Conservation (phyloP, 2,113 vertebrate species). For the Caracal caracal region DNA sequence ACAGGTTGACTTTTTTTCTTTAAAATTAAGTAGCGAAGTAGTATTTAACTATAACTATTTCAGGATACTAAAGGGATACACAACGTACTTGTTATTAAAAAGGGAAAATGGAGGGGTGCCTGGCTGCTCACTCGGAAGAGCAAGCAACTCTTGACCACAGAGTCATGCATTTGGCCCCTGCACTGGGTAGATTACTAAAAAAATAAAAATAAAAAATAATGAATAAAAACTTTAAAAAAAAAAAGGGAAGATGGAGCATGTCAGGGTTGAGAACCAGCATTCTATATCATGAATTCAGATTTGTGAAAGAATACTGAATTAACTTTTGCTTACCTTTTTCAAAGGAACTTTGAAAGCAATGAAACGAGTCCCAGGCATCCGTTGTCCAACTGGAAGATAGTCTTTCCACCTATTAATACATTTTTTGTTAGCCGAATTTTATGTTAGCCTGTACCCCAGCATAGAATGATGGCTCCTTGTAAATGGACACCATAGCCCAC, state of each 20-base stretch:
- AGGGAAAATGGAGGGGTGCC: not conserved
- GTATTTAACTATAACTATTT: not conserved
- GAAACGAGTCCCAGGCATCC: conserved; percentile 92
- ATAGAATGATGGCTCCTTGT: not conserved
- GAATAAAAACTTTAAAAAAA: not conserved
- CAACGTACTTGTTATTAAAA: not conserved
- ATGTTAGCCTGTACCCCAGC: not conserved
- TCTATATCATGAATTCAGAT: not conserved
- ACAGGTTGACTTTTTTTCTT: not conserved
- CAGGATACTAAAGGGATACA: not conserved
- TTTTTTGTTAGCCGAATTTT: not conserved
- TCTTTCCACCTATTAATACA: conserved; percentile 88
- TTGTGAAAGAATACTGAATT: not conserved
- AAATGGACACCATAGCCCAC: not conserved
- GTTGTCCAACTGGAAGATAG: conserved; percentile 89
- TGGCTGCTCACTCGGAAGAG: not conserved
- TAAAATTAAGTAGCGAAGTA: not conserved
- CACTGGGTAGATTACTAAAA: not conserved
- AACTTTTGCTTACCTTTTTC: conserved; percentile 84
- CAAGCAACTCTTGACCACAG: not conserved
- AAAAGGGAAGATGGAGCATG: not conserved
- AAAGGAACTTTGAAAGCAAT: conserved; percentile 95
- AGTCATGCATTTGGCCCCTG: not conserved
- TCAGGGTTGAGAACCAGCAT: not conserved
- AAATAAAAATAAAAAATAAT: not conserved